Evolutionary conservation across 2,113 vertebrate genomes (phyloP), one percentile per base, ranked within the genome.

Genomic region (Erpornis zantholeuca): DNA sequence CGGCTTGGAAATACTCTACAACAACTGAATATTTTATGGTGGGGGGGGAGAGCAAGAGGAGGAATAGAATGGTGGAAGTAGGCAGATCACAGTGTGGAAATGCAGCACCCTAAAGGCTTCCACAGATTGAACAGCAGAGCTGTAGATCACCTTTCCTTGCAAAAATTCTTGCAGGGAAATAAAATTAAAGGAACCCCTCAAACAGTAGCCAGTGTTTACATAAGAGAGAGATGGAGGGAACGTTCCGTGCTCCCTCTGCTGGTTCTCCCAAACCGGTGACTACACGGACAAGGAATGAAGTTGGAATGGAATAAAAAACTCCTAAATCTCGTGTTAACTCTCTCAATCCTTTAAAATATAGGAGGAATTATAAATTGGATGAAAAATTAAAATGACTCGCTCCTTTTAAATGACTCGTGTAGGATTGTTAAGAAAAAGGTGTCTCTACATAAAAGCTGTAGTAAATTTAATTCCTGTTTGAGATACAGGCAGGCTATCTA

Each of bases 161-260:
- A 57, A 77, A 84, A 94, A 77, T 57, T 82, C 25, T 75, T 61
- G 33, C 71, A 77, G 77, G 64, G 60, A 84, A 70, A 53, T 36
- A 64, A 57, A 92, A 82, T 66, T 20, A 65, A 94, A 95, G 79
- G 49, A 92, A 59, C 12, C 29, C 56, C 71, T 76, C 27, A 38
- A 59, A 61, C 61, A 25, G 86, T 25, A 92, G 88, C 54, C 47
- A 40, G 23, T 61, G 88, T 89, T 97, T 97, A 95, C 11, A 7
- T 94, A 95, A 97, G 70, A 57, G 79, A 22, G 50, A 36, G 8
- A 44, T 1, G 31, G 73, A 35, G 60, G 40, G 6, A 91, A 36
- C 3, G 68, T 49, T 78, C 63, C 10, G 31, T 70, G 85, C 96
- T 92, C 96, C 97, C 96, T 92, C 97, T 97, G 22, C 96, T 85